Evolutionary conservation across 2,113 vertebrate species (phyloP).

Genomic region (Dipodomys spectabilis): DNA sequence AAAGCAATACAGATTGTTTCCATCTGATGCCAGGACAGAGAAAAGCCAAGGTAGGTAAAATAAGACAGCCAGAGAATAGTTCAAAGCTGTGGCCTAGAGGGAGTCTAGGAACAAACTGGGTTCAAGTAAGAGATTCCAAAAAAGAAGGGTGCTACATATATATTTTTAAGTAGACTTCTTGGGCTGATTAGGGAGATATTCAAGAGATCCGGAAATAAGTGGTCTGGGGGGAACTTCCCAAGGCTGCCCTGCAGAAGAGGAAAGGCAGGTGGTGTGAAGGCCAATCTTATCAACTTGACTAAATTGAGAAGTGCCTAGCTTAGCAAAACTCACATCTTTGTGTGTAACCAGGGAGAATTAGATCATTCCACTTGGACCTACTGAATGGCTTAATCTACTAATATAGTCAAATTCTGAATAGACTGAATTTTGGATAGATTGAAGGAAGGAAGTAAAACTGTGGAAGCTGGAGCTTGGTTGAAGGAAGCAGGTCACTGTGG

Average conservation of each 20-base stretch:
- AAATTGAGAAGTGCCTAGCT: not conserved
- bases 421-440: not conserved
- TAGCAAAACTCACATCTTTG: too few species aligned
- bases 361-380: not conserved
- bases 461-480: not conserved
- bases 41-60: not conserved
- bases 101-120: too few species aligned
- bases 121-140: not conserved
- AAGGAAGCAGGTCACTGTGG: not conserved
- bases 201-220: not conserved
- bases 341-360: not conserved
- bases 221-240: not conserved
- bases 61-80: not conserved
- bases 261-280: not conserved
- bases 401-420: not conserved
- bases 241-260: not conserved
- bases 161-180: not conserved
- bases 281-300: not conserved
- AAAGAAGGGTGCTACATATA: not conserved
- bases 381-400: not conserved
- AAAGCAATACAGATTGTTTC: not conserved
- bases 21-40: not conserved
- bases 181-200: not conserved
- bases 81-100: not conserved
- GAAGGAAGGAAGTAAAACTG: not conserved